Evolutionary conservation across 2,888 invertebrate species (phyloP).

Genomic region (Gibbula magus): DNA sequence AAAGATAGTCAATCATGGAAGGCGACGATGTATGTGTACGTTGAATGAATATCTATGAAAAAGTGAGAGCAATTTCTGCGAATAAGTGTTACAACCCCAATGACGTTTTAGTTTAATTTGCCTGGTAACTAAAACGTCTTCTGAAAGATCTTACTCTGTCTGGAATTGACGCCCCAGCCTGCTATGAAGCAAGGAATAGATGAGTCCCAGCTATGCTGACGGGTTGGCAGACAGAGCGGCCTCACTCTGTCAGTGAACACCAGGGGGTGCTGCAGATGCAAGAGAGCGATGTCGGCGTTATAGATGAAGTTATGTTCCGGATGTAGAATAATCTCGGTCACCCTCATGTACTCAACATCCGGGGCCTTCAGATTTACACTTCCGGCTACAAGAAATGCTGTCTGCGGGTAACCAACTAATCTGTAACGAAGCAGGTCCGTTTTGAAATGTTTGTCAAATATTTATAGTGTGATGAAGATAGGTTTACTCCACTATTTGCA

Average conservation of each 20-base stretch:
- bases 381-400: constrained; percentile 44
- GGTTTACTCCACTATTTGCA: too few species aligned
- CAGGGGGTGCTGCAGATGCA: constrained; percentile 53
- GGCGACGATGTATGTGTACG: too few species aligned
- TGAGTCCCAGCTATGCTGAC: constrained; percentile 25
- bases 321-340: constrained; percentile 55
- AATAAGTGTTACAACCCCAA: too few species aligned
- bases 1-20: too few species aligned
- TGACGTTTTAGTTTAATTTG: too few species aligned
- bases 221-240: constrained; percentile 49
- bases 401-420: constrained; percentile 38
- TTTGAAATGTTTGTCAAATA: too few species aligned
- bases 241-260: constrained; percentile 33
- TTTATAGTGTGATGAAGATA: too few species aligned
- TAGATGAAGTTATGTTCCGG: constrained; percentile 56
- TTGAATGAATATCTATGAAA: too few species aligned
- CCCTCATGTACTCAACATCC: constrained; percentile 32
- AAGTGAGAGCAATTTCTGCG: too few species aligned
- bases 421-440: constrained; percentile 22
- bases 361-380: constrained; percentile 42
- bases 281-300: constrained; percentile 58
- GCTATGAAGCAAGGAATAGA: constrained; percentile 55
- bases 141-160: neutral
- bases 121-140: too few species aligned
- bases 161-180: constrained; percentile 59